Evolutionary conservation across 2,797 vertebrate genomes (phyloP), one percentile per base, ranked within the genome.

Genomic region (Enteromius afrohamiltoni): DNA sequence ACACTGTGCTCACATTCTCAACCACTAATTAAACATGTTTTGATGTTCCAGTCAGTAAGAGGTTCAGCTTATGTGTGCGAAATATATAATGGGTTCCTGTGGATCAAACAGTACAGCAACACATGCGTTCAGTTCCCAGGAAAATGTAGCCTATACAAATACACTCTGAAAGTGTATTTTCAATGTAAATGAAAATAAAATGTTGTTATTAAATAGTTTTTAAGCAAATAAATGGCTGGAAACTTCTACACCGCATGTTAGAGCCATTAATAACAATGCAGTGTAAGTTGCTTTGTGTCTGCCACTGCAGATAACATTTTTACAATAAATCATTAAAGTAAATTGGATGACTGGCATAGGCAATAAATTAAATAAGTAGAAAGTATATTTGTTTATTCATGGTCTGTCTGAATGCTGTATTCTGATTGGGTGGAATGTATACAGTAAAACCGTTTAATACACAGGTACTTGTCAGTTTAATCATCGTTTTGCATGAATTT

Each of bases 1-100:
- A 90, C 89, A 88, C 34, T 21, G 9, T 55, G 79, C 53, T 80
- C 53, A 60, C 11, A n/a, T 42, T 58, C 34, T 31, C 40, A 45
- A n/a, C 40, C 4, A 13, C 37, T 71, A 47, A 74, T 64, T n/a
- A 21, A 45, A 45, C 3, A 7, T 23, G 58, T 49, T 60, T 60
- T 26, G n/a, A 64, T 64, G 9, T 26, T 67, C 3, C 13, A 34
- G 62, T 79, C 31, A 37, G 16, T 11, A n/a, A 71, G 64, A 70
- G 31, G n/a, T 58, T n/a, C 1, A 53, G 0, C 1, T 14, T 74
- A 51, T 53, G 47, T 34, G 42, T 23, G 21, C 31, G 6, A 34
- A 34, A 31, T 29, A 80, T 51, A 8, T 11, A 21, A 55, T 51
- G 17, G 29, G n/a, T 47, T 70, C n/a, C 67, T 70, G n/a, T 3